These are phyloP conservation scores for Eptatretus atami DNA, from an alignment of 2,797 vertebrate genomes.

Conservation along the genomic window DNA sequence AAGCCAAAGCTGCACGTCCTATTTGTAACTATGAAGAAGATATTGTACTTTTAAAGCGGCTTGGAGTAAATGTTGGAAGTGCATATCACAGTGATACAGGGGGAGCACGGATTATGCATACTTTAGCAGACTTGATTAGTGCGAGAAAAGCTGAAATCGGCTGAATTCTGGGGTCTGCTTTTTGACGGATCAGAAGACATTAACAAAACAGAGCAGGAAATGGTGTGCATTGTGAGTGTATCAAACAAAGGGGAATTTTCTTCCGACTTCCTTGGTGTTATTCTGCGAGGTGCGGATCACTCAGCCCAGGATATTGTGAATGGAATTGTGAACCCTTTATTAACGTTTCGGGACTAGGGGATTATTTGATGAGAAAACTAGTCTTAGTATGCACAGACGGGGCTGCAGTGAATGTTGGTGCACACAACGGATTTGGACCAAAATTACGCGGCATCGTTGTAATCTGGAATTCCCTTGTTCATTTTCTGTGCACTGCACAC, in stretches of 20 bases:
- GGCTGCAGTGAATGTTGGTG: neutral
- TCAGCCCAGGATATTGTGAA: neutral
- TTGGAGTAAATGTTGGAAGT: no score
- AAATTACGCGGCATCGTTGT: neutral
- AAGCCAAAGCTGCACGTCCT: neutral
- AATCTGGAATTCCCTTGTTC: neutral
- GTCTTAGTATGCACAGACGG: neutral
- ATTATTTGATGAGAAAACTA: neutral
- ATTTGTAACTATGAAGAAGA: neutral
- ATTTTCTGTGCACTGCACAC: neutral
- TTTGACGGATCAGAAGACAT: neutral
- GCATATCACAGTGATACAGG: no score
- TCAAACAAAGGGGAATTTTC: neutral
- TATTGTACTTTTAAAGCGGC: neutral
- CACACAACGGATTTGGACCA: neutral
- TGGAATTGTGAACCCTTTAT: neutral
- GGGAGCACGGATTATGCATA: no score
- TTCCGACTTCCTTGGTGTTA: neutral
- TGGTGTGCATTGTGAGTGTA: neutral
- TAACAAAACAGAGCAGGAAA: neutral
- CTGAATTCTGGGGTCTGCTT: conserved; percentile 3
- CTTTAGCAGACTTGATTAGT: no score
- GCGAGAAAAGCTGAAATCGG: neutral
- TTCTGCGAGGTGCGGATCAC: neutral
- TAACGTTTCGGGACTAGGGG: neutral